A percentile compares a stretch with the other conserved stretches of the same genome.
phyloP scores from a whole-genome alignment of 2,113 vertebrate species.

The Corynorhinus townsendii region DNA sequence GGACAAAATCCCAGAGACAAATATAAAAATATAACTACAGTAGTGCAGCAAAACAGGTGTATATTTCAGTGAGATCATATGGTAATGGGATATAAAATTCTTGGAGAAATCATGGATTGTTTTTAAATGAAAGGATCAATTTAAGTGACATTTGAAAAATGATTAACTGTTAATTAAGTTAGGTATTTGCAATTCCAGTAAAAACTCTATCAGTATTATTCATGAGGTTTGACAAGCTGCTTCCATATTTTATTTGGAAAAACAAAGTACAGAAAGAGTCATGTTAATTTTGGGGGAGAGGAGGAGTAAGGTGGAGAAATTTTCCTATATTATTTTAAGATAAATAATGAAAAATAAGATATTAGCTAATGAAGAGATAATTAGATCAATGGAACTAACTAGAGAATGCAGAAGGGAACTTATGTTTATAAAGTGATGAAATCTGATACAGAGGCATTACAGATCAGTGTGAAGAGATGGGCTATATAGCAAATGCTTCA shows the following conservation, averaged over 20 bases:
- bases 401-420: neutral
- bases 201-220: neutral
- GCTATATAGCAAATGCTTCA: neutral
- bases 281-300: neutral
- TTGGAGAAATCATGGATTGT: neutral
- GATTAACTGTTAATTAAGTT: neutral
- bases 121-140: neutral
- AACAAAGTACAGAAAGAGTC: neutral
- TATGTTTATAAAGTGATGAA: neutral
- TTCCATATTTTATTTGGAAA: neutral
- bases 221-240: neutral
- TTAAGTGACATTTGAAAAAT: neutral
- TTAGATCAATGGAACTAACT: neutral
- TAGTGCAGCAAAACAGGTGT: neutral
- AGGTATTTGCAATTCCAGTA: neutral
- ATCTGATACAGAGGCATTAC: neutral
- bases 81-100: neutral
- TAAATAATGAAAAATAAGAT: neutral
- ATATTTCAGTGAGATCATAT: neutral
- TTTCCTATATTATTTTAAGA: neutral
- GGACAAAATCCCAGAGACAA: neutral
- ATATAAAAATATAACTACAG: neutral
- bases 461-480: neutral
- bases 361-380: neutral
- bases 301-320: neutral